phyloP scores from a whole-genome alignment of 2,888 invertebrate genomes.

The Venustoraphidia nigricollis region DNA sequence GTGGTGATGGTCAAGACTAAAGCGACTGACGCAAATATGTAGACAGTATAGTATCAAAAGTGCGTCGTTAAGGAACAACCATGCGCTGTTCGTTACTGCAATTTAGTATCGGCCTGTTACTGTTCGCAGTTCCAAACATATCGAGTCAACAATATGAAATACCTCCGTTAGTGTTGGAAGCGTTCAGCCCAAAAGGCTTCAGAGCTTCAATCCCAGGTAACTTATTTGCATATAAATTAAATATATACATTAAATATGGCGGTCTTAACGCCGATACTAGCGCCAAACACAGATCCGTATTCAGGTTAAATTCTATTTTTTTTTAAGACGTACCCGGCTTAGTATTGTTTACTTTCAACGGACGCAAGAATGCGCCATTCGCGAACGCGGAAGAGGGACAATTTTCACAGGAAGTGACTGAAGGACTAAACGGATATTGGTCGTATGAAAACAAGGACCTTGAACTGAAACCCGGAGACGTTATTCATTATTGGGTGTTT shows the following conservation, averaged over 20 bases:
- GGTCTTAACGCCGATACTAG: background rate
- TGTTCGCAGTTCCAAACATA: no score
- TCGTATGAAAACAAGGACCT: constrained; percentile 29
- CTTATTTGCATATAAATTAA: background rate
- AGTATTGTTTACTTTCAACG: constrained; percentile 45
- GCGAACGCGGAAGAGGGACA: constrained; percentile 32
- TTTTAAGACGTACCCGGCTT: constrained; percentile 33
- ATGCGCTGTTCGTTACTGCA: no score
- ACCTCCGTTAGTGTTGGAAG: constrained; percentile 39
- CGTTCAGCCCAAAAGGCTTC: constrained; percentile 41
- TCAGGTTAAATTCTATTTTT: constrained; percentile 17
- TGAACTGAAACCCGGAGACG: constrained; percentile 34
- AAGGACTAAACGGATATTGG: constrained; percentile 34
- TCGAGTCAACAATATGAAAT: constrained; percentile 21
- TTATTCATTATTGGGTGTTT: constrained; percentile 43
- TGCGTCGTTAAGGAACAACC: no score
- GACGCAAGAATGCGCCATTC: constrained; percentile 40
- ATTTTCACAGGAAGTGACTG: constrained; percentile 31
- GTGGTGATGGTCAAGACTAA: no score
- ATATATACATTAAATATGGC: background rate
- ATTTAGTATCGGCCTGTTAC: no score
- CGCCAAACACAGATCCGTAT: constrained; percentile 3
- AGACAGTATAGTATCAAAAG: no score
- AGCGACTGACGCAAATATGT: no score
- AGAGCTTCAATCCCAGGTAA: constrained; percentile 44